Percentiles rank a stretch among this genome's conserved stretches.
Conservation (phyloP, 1,140 invertebrate genomes). For the Chrysoperla carnea region DNA sequence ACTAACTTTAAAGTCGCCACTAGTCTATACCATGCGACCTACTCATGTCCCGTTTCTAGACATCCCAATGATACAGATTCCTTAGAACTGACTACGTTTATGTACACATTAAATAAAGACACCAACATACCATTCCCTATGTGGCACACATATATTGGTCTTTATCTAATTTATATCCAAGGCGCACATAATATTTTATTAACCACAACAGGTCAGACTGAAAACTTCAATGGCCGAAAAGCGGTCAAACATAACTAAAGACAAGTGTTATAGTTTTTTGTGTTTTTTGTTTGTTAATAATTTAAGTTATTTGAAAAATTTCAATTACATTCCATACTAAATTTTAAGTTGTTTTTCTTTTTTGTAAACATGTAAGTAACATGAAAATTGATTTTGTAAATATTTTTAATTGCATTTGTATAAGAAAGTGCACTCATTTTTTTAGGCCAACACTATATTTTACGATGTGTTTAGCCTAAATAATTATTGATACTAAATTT, state of each 20-base stretch:
- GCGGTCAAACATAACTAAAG: slow-evolving; percentile 19
- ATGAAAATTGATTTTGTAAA: background rate
- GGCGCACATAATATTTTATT: no score
- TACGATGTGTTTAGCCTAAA: background rate
- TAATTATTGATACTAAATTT: background rate
- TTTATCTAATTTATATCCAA: no score
- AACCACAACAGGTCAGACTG: slow-evolving; percentile 20
- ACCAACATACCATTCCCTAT: no score
- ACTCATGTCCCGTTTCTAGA: no score
- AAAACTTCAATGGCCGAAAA: slow-evolving; percentile 23
- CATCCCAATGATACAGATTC: no score
- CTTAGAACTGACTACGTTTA: no score
- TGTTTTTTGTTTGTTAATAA: background rate
- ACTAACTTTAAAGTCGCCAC: no score
- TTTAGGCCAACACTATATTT: background rate
- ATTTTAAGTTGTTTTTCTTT: background rate
- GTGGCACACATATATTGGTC: no score
- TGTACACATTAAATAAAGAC: no score
- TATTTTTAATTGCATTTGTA: background rate
- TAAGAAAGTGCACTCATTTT: background rate
- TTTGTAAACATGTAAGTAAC: background rate
- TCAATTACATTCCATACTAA: no score
- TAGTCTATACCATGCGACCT: no score
- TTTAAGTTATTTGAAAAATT: background rate
- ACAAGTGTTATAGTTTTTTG: slow-evolving; percentile 16